Base-by-base conservation (phyloP, 2,797 vertebrate species). In the Sorex maritimensis region DNA sequence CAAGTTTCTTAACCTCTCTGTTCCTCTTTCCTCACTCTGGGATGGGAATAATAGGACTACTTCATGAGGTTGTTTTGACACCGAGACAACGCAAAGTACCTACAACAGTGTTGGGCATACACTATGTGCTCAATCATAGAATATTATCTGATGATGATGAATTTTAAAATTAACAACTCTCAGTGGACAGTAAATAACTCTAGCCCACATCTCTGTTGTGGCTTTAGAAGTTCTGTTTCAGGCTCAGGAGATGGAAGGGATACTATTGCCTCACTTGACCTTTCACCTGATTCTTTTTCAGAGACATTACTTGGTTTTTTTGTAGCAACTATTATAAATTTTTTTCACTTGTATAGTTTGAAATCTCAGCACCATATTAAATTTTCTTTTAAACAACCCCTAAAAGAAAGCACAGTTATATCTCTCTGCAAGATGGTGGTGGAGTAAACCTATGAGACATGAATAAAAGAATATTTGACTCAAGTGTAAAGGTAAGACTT, bases 101-200 rank as follows among this genome's bases (percentile, higher is more conserved):
- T 88, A 79, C 24, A 92, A 77, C 24, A 65, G 38, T 46, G 28
- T 72, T 85, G 82, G 68, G n/a, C 4, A 61, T n/a, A 77, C 30
- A 71, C 13, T 30, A 67, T 30, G 34, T 91, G 44, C 12, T 85
- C 55, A 87, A 38, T 79, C 74, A 95, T 79, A 73, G 49, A 72
- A 44, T 86, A 74, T 71, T 67, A 44, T 61, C 79, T 38, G 24
- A 19, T 38, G 68, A 28, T 44, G 41, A 0, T 82, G 71, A 74
- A n/a, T 63, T 68, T 28, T 38, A 82, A 94, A 79, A 88, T 79
- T 81, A 14, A 63, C 88, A 89, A 83, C 5, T 11, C 34, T 65
- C 52, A 78, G n/a, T 69, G n/a, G 72, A 14, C 19, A 89, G 13
- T 75, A 93, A 85, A 58, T 77, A 61, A 91, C 80, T 75, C 30